Evolutionary conservation across 1,140 invertebrate species (phyloP).

Genomic region (Lepidostoma basale): DNA sequence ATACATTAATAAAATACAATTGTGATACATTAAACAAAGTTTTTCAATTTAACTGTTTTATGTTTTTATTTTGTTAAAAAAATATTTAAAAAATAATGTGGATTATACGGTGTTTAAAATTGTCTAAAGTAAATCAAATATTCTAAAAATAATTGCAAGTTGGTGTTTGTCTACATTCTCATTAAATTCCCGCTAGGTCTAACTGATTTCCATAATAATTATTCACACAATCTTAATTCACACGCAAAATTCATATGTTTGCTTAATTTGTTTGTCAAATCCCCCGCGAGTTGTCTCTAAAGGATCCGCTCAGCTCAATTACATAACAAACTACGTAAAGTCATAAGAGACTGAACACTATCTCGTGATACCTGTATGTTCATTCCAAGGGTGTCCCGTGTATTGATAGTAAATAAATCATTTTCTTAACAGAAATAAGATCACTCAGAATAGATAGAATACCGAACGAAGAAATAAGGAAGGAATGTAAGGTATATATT

Average conservation of each 20-base stretch:
- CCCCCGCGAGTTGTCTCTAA: constrained; percentile 16
- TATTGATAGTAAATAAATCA: background rate
- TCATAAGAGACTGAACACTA: background rate
- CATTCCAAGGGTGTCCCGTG: background rate
- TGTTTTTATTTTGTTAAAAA: background rate
- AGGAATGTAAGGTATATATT: too few species aligned
- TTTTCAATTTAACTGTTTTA: background rate
- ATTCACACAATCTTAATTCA: constrained; percentile 30
- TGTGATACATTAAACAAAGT: too few species aligned
- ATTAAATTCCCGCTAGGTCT: background rate
- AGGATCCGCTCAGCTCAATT: constrained; percentile 38
- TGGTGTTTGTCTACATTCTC: too few species aligned
- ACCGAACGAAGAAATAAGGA: background rate
- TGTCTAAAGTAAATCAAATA: background rate
- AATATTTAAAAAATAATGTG: background rate
- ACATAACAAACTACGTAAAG: constrained; percentile 21
- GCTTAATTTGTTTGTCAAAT: constrained; percentile 42
- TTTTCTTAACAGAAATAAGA: background rate
- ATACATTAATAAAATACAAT: too few species aligned
- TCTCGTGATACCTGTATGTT: background rate
- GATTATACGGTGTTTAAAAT: background rate
- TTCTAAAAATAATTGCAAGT: background rate
- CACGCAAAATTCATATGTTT: constrained; percentile 31
- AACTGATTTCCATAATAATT: background rate
- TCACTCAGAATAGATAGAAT: background rate